A percentile compares a stretch with the other conserved stretches of the same genome.
phyloP scores from a whole-genome alignment of 2,888 invertebrate genomes.

The Augiades crinisus region DNA sequence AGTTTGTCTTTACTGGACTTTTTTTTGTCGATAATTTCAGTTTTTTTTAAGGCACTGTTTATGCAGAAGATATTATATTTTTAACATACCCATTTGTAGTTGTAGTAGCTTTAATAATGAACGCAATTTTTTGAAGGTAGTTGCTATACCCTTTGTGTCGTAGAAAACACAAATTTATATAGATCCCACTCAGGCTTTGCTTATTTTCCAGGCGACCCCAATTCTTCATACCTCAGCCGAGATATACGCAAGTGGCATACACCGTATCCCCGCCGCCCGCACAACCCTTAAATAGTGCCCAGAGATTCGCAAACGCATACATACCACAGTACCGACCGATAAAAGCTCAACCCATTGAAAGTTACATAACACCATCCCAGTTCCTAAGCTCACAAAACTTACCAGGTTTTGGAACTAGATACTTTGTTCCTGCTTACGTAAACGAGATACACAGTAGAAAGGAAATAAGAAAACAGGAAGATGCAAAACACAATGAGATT shows the following conservation, averaged over 20 bases:
- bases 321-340: conserved; percentile 48
- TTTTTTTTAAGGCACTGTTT: too few species aligned
- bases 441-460: conserved; percentile 42
- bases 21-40: too few species aligned
- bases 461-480: conserved; percentile 52
- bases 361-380: conserved; percentile 55
- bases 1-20: too few species aligned
- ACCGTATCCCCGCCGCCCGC: conserved; percentile 42
- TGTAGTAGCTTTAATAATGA: too few species aligned
- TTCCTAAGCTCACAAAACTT: conserved; percentile 62
- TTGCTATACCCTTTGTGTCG: neutral
- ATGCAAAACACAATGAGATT: conserved; percentile 59
- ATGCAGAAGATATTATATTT: too few species aligned
- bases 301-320: conserved; percentile 69
- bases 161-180: neutral
- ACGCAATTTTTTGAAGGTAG: neutral
- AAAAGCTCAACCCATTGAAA: conserved; percentile 40
- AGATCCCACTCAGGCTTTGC: conserved; percentile 24
- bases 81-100: too few species aligned
- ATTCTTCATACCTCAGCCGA: conserved; percentile 63
- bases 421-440: conserved; percentile 59
- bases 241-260: conserved; percentile 63
- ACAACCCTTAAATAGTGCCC: conserved; percentile 56
- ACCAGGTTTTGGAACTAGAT: conserved; percentile 66
- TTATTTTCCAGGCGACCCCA: conserved; percentile 61